phyloP scores from a whole-genome alignment of 2,888 invertebrate genomes.

The Athalia circularis region DNA sequence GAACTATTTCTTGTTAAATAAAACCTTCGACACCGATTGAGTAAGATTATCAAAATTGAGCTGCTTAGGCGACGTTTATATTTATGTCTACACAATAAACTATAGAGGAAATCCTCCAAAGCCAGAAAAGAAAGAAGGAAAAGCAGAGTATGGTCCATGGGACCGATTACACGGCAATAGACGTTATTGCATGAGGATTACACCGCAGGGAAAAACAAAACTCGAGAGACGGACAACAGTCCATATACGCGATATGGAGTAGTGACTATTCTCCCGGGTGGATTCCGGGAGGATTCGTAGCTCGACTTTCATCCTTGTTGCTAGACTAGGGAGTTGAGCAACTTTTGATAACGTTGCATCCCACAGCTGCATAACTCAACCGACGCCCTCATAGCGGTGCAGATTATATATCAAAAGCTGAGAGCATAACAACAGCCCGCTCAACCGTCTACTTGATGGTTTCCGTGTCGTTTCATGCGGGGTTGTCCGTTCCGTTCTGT shows the following conservation, averaged over 20 bases:
- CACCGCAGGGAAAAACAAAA: not conserved
- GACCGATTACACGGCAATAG: too few relatives aligned
- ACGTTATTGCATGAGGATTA: too few relatives aligned
- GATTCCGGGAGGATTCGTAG: conserved; percentile 13
- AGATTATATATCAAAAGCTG: conserved; percentile 2
- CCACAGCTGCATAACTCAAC: conserved; percentile 33
- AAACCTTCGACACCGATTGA: too few relatives aligned
- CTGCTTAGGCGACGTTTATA: too few relatives aligned
- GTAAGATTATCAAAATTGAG: too few relatives aligned
- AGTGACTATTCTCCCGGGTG: not conserved
- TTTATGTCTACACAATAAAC: too few relatives aligned
- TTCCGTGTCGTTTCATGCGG: not conserved
- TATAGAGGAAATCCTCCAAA: too few relatives aligned
- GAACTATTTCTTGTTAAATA: too few relatives aligned
- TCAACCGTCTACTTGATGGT: conserved; percentile 18
- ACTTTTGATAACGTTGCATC: conserved; percentile 31
- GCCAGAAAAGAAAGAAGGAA: too few relatives aligned
- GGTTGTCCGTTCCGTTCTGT: conserved; percentile 10
- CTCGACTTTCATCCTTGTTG: not conserved
- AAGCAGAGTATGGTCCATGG: too few relatives aligned
- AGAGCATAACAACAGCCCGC: not conserved
- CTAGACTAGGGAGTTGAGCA: conserved; percentile 20
- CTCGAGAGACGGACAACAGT: not conserved
- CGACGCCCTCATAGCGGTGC: not conserved
- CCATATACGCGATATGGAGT: too few relatives aligned